phyloP scores from a whole-genome alignment of 2,113 vertebrate species.

The Barnardius zonarius region DNA sequence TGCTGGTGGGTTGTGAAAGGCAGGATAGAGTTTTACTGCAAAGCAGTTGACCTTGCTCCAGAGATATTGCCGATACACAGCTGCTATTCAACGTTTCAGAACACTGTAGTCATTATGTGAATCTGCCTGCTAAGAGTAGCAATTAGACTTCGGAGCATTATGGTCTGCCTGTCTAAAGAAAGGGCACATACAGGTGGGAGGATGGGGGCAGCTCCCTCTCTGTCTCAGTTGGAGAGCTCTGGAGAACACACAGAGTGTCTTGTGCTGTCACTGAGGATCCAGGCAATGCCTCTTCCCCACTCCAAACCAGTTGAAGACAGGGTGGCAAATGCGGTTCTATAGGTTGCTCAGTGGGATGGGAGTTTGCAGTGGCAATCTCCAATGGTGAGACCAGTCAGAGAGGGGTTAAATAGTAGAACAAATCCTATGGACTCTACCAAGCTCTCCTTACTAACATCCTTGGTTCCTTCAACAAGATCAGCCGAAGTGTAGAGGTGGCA shows the following conservation, averaged over 20 bases:
- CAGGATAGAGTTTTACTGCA: slow-evolving; percentile 33
- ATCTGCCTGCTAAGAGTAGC: slow-evolving; percentile 17
- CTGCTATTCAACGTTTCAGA: slow-evolving; percentile 38
- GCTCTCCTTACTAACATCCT: not conserved
- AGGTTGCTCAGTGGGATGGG: not conserved
- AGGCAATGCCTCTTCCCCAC: not conserved
- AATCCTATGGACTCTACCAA: not conserved
- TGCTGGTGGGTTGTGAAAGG: slow-evolving; percentile 51
- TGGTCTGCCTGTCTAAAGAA: not conserved
- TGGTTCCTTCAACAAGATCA: not conserved
- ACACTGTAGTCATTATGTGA: not conserved
- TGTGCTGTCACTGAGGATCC: not conserved
- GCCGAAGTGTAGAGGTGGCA: not conserved
- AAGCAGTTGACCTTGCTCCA: slow-evolving; percentile 47
- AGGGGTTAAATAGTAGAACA: not conserved
- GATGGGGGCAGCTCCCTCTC: not conserved
- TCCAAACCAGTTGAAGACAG: not conserved
- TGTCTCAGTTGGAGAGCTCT: not conserved
- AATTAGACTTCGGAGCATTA: not conserved
- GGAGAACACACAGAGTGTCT: not conserved
- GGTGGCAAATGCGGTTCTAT: not conserved
- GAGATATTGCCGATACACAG: slow-evolving; percentile 15
- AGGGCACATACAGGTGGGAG: not conserved
- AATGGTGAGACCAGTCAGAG: not conserved
- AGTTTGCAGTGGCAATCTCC: not conserved